A percentile compares a stretch with the other conserved stretches of the same genome.
phyloP scores from a whole-genome alignment of 2,888 invertebrate genomes.

The Apodemia mormo region DNA sequence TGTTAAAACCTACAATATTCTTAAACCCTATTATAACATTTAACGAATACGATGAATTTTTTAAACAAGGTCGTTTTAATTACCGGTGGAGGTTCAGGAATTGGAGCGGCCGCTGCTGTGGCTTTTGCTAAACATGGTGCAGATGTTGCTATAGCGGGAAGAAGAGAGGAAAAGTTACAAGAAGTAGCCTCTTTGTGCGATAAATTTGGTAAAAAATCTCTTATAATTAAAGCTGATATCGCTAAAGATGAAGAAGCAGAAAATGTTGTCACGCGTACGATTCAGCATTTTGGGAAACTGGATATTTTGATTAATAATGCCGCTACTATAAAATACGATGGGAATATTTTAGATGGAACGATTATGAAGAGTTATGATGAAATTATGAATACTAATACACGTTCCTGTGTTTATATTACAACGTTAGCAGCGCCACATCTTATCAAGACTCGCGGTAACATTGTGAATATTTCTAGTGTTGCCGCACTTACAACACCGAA shows the following conservation, averaged over 20 bases:
- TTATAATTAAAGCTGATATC: constrained; percentile 46
- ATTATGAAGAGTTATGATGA: too few relatives aligned
- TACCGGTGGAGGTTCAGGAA: constrained; percentile 49
- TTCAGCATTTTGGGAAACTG: constrained; percentile 44
- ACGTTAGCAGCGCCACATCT: too few relatives aligned
- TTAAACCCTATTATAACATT: too few relatives aligned
- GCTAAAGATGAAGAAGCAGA: constrained; percentile 41
- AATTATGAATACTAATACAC: too few relatives aligned
- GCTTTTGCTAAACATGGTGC: constrained; percentile 53
- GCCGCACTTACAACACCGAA: too few relatives aligned
- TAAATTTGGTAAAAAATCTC: constrained; percentile 38
- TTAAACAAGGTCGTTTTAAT: too few relatives aligned
- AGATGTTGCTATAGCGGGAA: constrained; percentile 51
- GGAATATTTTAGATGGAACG: too few relatives aligned
- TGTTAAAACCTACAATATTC: too few relatives aligned
- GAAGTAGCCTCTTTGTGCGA: constrained; percentile 46
- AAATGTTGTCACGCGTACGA: constrained; percentile 41
- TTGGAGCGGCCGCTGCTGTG: constrained; percentile 52
- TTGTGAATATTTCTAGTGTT: constrained; percentile 31
- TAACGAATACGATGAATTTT: too few relatives aligned
- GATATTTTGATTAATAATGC: constrained; percentile 53
- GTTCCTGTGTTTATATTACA: too few relatives aligned
- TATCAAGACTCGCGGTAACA: too few relatives aligned
- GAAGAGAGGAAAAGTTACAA: constrained; percentile 51
- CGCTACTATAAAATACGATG: constrained; percentile 27